Base-by-base conservation (phyloP, 1,140 invertebrate species). In the Diachasmimorpha longicaudata region DNA sequence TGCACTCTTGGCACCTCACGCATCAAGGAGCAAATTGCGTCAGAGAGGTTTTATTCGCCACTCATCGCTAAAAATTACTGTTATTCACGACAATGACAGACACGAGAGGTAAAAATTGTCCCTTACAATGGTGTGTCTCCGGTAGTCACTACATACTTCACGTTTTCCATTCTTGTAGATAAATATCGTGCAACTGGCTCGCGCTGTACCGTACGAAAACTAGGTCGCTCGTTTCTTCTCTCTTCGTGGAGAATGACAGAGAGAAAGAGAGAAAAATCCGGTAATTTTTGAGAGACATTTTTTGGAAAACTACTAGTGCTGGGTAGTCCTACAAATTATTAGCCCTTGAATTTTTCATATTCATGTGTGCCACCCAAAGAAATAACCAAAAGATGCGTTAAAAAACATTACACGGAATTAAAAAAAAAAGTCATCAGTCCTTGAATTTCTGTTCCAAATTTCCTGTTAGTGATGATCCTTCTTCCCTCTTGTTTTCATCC, bases 61-160 rank as follows among this genome's bases (percentile, higher is more conserved):
- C 52, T 76, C 68, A 76, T 76, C 69, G 21, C 37, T 55, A 66
- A 76, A 76, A 71, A 76, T 76, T 39, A 76, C 74, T 71, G 69
- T 71, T 66, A 71, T 73, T 73, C 36, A 36, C 25, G 16, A n/a
- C 48, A n/a, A 52, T 11, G 36, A 66, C 31, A 66, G 39, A 4
- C 8, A 11, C 4, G 10, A 5, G n/a, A 55, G 31, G 44, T 1
- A 71, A 46, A 71, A 52, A 70, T 70, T 16, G 48, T 52, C 14
- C 48, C 16, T 52, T n/a, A 52, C n/a, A 16, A 19, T 16, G 48
- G 14, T 4, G 1, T n/a, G 39, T 42, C 39, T 42, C 39, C 39
- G 39, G 9, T 9, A 42, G 39, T 42, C 39, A 42, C 39, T 13
- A 9, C 4, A 10, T 42, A 42, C 48, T 52, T n/a, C 14, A 52